These are phyloP conservation scores for Falco punctatus DNA, from an alignment of 2,113 vertebrate genomes.

Conservation along the genomic window DNA sequence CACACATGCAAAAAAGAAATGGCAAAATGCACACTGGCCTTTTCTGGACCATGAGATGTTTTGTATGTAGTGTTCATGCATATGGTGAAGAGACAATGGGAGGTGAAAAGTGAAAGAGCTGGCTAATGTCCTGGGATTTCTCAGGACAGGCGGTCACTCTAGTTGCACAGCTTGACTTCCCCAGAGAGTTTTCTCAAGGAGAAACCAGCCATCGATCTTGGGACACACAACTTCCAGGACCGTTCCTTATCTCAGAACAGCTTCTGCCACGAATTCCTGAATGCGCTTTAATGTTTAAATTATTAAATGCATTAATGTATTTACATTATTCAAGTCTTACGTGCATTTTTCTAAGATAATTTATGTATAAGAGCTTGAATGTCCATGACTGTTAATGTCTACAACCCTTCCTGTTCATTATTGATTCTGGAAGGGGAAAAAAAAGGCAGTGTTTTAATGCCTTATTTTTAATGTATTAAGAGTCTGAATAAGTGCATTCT, in stretches of 20 bases:
- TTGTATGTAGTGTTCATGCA: accelerated
- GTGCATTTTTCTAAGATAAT: constrained; percentile 99
- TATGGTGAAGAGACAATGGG: neutral
- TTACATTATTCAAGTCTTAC: constrained; percentile 99
- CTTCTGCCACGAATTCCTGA: constrained; percentile 81
- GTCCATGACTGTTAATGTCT: constrained; percentile 96
- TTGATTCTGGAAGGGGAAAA: constrained; percentile 94
- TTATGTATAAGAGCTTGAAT: constrained; percentile 98
- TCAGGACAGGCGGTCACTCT: constrained; percentile 28
- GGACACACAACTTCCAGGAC: constrained; percentile 76
- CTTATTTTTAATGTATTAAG: constrained; percentile 97
- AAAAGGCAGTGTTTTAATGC: constrained; percentile 95
- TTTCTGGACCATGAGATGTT: neutral
- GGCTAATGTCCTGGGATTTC: constrained; percentile 53
- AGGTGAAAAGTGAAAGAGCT: constrained; percentile 6
- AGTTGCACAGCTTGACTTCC: constrained; percentile 47
- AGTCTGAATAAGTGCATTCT: constrained; percentile 99
- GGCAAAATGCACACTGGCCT: neutral
- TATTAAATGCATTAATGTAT: constrained; percentile 99
- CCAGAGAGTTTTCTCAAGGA: constrained; percentile 75
- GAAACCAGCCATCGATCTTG: constrained; percentile 80
- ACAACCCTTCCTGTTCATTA: constrained; percentile 97
- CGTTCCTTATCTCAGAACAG: constrained; percentile 81
- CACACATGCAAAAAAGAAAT: neutral
- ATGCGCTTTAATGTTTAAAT: constrained; percentile 96